phyloP scores from a whole-genome alignment of 2,888 invertebrate genomes.

The Drosophila picticornis region DNA sequence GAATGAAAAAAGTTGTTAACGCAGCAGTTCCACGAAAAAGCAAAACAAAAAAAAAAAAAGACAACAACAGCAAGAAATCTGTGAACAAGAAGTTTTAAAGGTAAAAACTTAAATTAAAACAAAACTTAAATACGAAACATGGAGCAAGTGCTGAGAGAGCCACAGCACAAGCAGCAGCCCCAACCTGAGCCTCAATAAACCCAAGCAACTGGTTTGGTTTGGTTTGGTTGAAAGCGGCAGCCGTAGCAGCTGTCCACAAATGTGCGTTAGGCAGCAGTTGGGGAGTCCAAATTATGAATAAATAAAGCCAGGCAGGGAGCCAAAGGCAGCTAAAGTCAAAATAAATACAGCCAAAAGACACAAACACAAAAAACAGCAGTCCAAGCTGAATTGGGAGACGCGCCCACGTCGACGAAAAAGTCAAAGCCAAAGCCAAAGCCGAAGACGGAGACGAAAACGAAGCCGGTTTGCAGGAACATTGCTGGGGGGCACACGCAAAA shows the following conservation, averaged over 20 bases:
- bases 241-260: conserved; percentile 75
- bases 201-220: conserved; percentile 71
- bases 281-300: conserved; percentile 75
- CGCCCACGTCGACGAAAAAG: conserved; percentile 46
- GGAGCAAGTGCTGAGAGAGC: conserved; percentile 54
- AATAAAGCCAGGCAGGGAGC: conserved; percentile 54
- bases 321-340: conserved; percentile 62
- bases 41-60: conserved; percentile 31
- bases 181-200: conserved; percentile 9
- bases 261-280: conserved; percentile 64
- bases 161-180: conserved; percentile 8
- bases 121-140: conserved; percentile 68
- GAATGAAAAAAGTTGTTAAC: conserved; percentile 78
- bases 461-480: conserved; percentile 78
- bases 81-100: conserved; percentile 81
- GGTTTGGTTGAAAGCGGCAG: conserved; percentile 37
- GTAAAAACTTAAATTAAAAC: conserved; percentile 80
- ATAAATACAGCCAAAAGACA: conserved; percentile 64
- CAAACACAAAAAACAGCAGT: conserved; percentile 36
- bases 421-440: conserved; percentile 18
- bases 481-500: conserved; percentile 62
- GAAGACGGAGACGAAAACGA: conserved; percentile 41
- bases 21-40: conserved; percentile 79
- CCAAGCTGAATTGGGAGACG: conserved; percentile 31
- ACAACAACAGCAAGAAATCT: conserved; percentile 68